Conservation (phyloP, 2,888 invertebrate genomes). For the Acanthococcus lagerstroemiae region DNA sequence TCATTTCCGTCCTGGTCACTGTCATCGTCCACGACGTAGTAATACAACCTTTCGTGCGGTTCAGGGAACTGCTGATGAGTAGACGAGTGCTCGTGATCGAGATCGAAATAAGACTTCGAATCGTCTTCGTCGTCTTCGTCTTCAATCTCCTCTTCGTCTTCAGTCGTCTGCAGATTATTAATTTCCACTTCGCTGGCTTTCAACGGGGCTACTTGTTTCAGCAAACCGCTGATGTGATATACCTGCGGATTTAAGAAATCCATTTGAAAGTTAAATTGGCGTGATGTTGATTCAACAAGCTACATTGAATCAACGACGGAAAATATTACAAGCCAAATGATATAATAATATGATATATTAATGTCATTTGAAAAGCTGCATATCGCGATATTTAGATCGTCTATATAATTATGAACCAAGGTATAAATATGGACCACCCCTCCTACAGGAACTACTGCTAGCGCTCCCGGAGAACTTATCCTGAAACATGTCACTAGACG, state of each 20-base stretch:
- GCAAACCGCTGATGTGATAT: conserved; percentile 20
- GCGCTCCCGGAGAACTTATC: too few species aligned
- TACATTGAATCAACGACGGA: too few species aligned
- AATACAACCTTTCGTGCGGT: conserved; percentile 26
- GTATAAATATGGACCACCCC: too few species aligned
- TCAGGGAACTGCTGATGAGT: conserved; percentile 3
- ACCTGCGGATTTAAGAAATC: conserved; percentile 5
- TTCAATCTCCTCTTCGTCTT: conserved; percentile 10
- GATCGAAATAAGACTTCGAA: not conserved
- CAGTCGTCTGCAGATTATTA: conserved; percentile 21
- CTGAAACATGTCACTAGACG: too few species aligned
- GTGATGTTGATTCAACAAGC: too few species aligned
- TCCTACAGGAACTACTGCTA: too few species aligned
- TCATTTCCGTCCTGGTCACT: not conserved
- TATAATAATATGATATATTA: too few species aligned
- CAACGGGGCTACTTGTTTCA: conserved; percentile 22
- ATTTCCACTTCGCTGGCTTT: conserved; percentile 22
- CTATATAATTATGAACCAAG: too few species aligned
- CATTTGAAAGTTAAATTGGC: too few species aligned
- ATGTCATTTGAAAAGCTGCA: too few species aligned
- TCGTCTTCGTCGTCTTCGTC: conserved; percentile 8
- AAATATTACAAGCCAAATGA: too few species aligned
- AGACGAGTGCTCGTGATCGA: not conserved
- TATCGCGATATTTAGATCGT: too few species aligned
- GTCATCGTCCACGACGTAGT: conserved; percentile 20